These are phyloP conservation scores for Chelonoidis abingdonii DNA, from an alignment of 2,113 vertebrate genomes.

Conservation along the genomic window DNA sequence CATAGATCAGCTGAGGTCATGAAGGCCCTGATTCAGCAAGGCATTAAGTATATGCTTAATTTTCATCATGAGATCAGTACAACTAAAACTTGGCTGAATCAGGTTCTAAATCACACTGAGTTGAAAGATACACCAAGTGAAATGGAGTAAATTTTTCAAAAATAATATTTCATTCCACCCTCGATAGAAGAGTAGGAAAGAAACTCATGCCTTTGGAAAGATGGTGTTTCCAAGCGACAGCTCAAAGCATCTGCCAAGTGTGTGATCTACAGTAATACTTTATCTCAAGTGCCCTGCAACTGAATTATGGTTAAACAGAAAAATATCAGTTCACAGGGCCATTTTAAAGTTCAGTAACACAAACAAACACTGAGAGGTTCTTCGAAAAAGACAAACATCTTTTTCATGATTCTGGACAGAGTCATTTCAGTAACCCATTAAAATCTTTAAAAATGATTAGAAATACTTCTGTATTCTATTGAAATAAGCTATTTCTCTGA, in stretches of 20 bases:
- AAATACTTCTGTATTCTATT: neutral
- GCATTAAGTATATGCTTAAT: neutral
- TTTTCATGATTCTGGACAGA: neutral
- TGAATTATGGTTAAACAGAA: neutral
- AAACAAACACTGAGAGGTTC: neutral
- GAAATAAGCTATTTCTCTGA: neutral
- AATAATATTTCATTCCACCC: neutral
- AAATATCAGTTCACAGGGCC: neutral
- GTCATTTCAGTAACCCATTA: neutral
- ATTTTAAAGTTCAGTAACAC: neutral
- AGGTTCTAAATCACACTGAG: neutral
- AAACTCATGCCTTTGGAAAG: neutral
- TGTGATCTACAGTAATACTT: neutral
- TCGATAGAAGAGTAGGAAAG: neutral
- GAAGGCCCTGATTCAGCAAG: neutral
- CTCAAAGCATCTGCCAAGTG: neutral
- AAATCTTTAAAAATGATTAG: neutral
- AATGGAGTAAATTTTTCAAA: neutral
- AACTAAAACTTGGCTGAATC: neutral
- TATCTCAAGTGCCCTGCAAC: neutral
- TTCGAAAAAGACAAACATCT: neutral
- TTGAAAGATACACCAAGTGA: neutral
- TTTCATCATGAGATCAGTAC: neutral
- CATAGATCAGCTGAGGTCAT: neutral
- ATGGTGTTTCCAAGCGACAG: neutral